Evolutionary conservation across 2,888 invertebrate species (phyloP).

Genomic region (Phasia obesa): DNA sequence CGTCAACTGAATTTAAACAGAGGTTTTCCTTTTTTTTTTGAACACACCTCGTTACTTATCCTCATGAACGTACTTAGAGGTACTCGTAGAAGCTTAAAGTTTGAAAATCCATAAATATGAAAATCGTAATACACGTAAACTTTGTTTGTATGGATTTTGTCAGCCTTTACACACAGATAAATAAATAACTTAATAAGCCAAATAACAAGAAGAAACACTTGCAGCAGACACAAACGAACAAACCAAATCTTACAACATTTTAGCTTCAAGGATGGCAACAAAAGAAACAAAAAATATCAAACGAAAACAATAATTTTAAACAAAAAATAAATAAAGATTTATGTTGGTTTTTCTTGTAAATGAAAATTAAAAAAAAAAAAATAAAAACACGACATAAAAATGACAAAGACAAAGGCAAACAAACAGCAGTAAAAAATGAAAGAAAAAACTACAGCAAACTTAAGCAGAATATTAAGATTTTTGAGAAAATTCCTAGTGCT

Average conservation of each 20-base stretch:
- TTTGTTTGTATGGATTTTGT: conserved; percentile 22
- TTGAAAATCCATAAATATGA: conserved; percentile 47
- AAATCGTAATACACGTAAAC: conserved; percentile 29
- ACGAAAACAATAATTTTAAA: neutral
- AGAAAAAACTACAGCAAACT: neutral
- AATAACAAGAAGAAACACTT: conserved; percentile 21
- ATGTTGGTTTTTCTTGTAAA: conserved; percentile 33
- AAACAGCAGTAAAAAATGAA: neutral
- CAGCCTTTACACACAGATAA: conserved; percentile 41
- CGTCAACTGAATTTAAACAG: too few relatives aligned
- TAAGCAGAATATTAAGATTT: conserved; percentile 16
- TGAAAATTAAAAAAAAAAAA: conserved; percentile 4
- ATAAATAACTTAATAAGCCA: conserved; percentile 38
- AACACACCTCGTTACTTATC: neutral
- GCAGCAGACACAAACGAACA: conserved; percentile 5
- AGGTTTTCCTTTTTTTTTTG: too few relatives aligned
- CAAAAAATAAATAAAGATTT: conserved; percentile 24
- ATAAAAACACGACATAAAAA: conserved; percentile 3
- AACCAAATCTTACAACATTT: neutral
- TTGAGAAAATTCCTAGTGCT: neutral
- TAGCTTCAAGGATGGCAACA: conserved; percentile 6
- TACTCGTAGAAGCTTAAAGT: neutral
- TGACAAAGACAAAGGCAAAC: neutral
- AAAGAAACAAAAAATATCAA: neutral
- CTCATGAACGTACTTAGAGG: neutral